A percentile compares a stretch with the other conserved stretches of the same genome.
Evolutionary conservation across 2,888 invertebrate species (phyloP).

Genomic region (Ametastegia equiseti): DNA sequence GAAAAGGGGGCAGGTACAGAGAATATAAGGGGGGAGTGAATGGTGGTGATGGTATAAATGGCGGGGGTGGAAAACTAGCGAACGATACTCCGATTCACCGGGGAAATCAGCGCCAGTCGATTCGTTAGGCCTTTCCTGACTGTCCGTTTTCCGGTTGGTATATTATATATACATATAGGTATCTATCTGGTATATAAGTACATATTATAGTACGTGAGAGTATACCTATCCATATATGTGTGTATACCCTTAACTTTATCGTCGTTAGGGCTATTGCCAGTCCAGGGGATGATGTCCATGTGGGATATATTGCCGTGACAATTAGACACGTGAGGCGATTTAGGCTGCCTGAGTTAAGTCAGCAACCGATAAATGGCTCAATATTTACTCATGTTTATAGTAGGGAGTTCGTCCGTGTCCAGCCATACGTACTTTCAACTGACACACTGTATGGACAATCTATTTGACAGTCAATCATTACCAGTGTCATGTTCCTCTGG

Average conservation of each 20-base stretch:
- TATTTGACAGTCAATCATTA: constrained; percentile 7
- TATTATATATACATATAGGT: too few relatives aligned
- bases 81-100: constrained; percentile 61
- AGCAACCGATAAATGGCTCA: constrained; percentile 1
- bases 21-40: not conserved
- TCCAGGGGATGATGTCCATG: not conserved
- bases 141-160: not conserved
- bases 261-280: not conserved
- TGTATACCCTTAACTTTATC: constrained; percentile 10
- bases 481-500: too few relatives aligned
- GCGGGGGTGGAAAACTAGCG: constrained; percentile 12
- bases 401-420: too few relatives aligned
- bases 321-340: constrained; percentile 61
- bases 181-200: too few relatives aligned
- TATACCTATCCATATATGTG: too few relatives aligned
- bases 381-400: constrained; percentile 16
- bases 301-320: constrained; percentile 51
- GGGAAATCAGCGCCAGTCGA: constrained; percentile 68
- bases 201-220: too few relatives aligned
- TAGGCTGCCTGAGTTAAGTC: constrained; percentile 46
- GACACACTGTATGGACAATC: constrained; percentile 6
- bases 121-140: constrained; percentile 61
- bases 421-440: too few relatives aligned
- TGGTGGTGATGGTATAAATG: not conserved
- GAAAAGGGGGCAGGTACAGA: not conserved